Evolutionary conservation across 2,888 invertebrate species (phyloP), one percentile per base, ranked within the genome.

Genomic region (Hirtodrosophila trivittata): DNA sequence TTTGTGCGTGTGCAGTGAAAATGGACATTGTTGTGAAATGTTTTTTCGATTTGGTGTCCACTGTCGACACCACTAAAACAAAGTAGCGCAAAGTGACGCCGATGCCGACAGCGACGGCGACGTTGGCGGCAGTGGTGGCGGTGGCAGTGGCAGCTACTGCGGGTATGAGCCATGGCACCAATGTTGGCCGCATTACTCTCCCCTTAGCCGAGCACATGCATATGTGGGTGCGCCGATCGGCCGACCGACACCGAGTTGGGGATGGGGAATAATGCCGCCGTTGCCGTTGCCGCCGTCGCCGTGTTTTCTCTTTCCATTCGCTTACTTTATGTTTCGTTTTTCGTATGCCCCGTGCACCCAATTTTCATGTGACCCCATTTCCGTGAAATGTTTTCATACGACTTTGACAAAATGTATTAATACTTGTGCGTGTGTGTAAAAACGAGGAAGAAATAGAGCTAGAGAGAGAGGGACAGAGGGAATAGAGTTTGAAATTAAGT

Each of bases 1-100:
- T 46, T 51, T 9, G 32, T 39, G 47, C 56, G 52, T 51, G 9
- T 77, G 82, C 78, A 75, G 82, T 69, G 64, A 74, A 77, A 80
- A 77, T 74, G 83, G 83, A 86, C 81, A 85, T 76, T 83, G 83
- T 86, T 81, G 83, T 83, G 86, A 81, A 81, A 81, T 85, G 80
- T 59, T 85, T 74, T 70, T 73, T 66, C 74, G 65, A 66, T 66
- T 80, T 68, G 62, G 69, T 80, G 83, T 85, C 78, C 81, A 85
- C 71, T 85, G 85, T 76, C 66, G 85, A 85, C 80, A 80, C 72
- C 78, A 72, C 71, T 62, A 72, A 81, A 77, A 81, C 51, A 75
- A 72, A 77, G 70, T 77, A 66, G 75, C 77, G 49, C 74, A 68
- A 41, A 68, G 51, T 65, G 81, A 66, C 56, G 69, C 39, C 74